Evolutionary conservation across 1,140 invertebrate genomes (phyloP).

Genomic region (Drosophila pandora): DNA sequence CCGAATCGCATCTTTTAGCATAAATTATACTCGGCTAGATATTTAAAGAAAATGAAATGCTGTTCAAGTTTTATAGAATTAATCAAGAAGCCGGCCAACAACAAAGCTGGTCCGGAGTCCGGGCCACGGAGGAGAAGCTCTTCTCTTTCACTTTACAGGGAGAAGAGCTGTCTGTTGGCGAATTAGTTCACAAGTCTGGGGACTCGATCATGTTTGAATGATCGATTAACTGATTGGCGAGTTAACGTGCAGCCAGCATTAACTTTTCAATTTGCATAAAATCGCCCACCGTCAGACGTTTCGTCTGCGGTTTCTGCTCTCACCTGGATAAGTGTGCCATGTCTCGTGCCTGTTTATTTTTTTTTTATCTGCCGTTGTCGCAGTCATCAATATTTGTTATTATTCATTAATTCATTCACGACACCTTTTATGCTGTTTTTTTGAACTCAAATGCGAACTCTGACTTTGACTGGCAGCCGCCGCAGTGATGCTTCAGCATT

Average conservation of each 20-base stretch:
- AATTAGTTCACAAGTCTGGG: slow-evolving; percentile 54
- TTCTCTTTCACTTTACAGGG: slow-evolving; percentile 57
- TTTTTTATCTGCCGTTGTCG: slow-evolving; percentile 27
- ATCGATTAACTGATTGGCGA: slow-evolving; percentile 67
- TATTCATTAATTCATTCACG: slow-evolving; percentile 77
- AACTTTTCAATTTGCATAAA: slow-evolving; percentile 60
- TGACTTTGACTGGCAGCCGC: slow-evolving; percentile 42
- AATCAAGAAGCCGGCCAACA: slow-evolving; percentile 53
- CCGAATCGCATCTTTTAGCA: slow-evolving; percentile 74
- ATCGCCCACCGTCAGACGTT: slow-evolving; percentile 59
- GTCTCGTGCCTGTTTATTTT: slow-evolving; percentile 25
- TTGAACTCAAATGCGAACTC: slow-evolving; percentile 61
- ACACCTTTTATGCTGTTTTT: slow-evolving; percentile 57
- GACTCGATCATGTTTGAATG: slow-evolving; percentile 26
- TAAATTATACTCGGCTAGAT: slow-evolving; percentile 70
- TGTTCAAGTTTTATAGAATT: slow-evolving; percentile 70
- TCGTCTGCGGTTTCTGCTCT: slow-evolving; percentile 43
- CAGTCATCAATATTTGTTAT: slow-evolving; percentile 55
- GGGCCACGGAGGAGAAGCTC: slow-evolving; percentile 41
- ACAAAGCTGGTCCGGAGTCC: slow-evolving; percentile 49
- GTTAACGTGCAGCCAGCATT: slow-evolving; percentile 50
- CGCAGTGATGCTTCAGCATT: slow-evolving; percentile 38
- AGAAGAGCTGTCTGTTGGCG: background rate
- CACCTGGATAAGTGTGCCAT: slow-evolving; percentile 51
- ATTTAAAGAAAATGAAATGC: slow-evolving; percentile 75